Conservation (phyloP, 2,888 invertebrate genomes). For the Muschampia plurimacula region DNA sequence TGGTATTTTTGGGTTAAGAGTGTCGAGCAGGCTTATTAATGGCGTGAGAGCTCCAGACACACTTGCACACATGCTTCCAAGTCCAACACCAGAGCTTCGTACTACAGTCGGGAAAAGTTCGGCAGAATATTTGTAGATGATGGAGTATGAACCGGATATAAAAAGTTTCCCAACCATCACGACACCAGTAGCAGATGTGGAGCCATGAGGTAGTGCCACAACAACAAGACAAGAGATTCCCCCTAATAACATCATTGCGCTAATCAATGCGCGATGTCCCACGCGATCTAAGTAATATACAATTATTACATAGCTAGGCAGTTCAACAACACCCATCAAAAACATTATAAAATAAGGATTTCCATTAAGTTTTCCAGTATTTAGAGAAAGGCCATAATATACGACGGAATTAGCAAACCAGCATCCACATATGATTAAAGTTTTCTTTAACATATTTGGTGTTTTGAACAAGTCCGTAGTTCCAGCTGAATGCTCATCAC, state of each 20-base stretch:
- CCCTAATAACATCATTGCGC: constrained; percentile 91
- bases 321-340: constrained; percentile 91
- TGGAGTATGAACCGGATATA: constrained; percentile 94
- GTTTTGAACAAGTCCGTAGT: constrained; percentile 91
- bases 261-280: constrained; percentile 91
- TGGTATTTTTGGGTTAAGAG: constrained; percentile 91
- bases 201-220: constrained; percentile 88
- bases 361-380: constrained; percentile 91
- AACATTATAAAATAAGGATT: constrained; percentile 93
- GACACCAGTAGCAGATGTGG: constrained; percentile 85
- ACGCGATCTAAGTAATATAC: constrained; percentile 90
- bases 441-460: constrained; percentile 91
- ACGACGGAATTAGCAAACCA: constrained; percentile 95
- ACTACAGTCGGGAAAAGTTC: constrained; percentile 95
- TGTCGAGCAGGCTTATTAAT: constrained; percentile 90
- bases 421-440: constrained; percentile 92
- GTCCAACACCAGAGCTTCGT: constrained; percentile 92
- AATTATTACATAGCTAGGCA: constrained; percentile 92
- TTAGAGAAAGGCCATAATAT: constrained; percentile 94
- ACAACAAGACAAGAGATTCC: constrained; percentile 92
- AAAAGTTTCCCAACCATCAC: constrained; percentile 93
- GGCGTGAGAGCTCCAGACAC: constrained; percentile 93
- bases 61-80: constrained; percentile 94
- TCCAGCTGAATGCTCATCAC: constrained; percentile 84
- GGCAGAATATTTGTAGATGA: constrained; percentile 95